Evolutionary conservation across 2,888 invertebrate species (phyloP).

Genomic region (Leptopterna dolabrata): DNA sequence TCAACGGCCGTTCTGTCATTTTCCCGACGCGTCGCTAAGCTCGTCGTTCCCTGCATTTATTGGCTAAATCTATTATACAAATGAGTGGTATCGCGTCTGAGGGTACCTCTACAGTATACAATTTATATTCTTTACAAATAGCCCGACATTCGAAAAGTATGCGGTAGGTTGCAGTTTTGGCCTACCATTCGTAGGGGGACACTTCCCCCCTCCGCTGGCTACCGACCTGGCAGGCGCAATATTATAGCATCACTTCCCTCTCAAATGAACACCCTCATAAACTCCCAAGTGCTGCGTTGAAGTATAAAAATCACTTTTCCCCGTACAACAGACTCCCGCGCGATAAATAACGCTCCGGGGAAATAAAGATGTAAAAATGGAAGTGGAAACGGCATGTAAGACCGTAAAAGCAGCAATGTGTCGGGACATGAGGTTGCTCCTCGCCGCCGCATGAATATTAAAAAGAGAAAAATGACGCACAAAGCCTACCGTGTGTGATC

Average conservation of each 20-base stretch:
- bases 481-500: slow-evolving; percentile 27
- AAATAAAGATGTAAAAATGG: slow-evolving; percentile 55
- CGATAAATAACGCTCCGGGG: slow-evolving; percentile 52
- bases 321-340: background rate
- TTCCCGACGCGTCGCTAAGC: too few species aligned
- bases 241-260: background rate
- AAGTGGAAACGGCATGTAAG: slow-evolving; percentile 48
- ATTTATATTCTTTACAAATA: too few species aligned
- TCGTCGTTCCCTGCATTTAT: too few species aligned
- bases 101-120: too few species aligned
- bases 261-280: background rate
- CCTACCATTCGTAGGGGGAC: too few species aligned
- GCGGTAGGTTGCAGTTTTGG: too few species aligned
- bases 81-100: too few species aligned
- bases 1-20: too few species aligned
- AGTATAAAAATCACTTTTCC: slow-evolving; percentile 42
- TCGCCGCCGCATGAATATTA: slow-evolving; percentile 43
- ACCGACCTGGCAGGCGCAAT: too few species aligned
- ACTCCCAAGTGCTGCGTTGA: background rate
- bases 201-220: too few species aligned
- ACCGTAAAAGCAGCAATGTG: slow-evolving; percentile 23
- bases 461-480: slow-evolving; percentile 24
- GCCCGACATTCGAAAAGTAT: too few species aligned
- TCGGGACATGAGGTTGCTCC: slow-evolving; percentile 27
- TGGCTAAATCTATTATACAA: too few species aligned